Percentiles rank a stretch among this genome's conserved stretches.
Conservation (phyloP, 2,113 vertebrate species). For the Bufo gargarizans region DNA sequence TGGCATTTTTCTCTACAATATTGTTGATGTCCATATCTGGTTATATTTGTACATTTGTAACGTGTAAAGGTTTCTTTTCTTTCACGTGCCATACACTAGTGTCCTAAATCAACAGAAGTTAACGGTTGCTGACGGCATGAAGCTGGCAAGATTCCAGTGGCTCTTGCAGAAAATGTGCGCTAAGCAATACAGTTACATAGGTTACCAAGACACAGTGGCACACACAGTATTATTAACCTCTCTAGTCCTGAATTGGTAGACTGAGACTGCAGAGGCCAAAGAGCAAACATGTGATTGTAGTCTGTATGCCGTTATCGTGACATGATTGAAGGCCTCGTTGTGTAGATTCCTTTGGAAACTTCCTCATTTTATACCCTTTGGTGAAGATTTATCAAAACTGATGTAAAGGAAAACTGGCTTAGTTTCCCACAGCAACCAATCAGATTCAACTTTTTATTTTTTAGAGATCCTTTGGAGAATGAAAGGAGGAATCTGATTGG, state of each 20-base stretch:
- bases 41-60: slow-evolving; percentile 8
- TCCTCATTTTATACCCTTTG: not conserved
- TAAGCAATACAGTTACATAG: not conserved
- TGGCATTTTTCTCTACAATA: not conserved
- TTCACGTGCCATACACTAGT: slow-evolving; percentile 15
- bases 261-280: not conserved
- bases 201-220: slow-evolving; percentile 34
- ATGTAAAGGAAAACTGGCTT: too few relatives aligned
- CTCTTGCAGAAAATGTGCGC: slow-evolving; percentile 23
- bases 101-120: slow-evolving; percentile 29
- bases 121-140: slow-evolving; percentile 30
- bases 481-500: too few relatives aligned
- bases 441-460: too few relatives aligned
- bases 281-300: not conserved
- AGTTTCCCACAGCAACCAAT: too few relatives aligned
- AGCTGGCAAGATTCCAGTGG: slow-evolving; percentile 31
- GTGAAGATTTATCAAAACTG: too few relatives aligned
- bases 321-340: not conserved
- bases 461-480: too few relatives aligned
- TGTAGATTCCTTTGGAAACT: not conserved
- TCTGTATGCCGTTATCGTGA: not conserved
- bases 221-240: not conserved
- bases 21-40: not conserved
- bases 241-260: not conserved
- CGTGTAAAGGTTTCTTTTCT: slow-evolving; percentile 22